Evolutionary conservation across 92 coral and sea anemone genomes (phyloP), one percentile per base, ranked within the genome.

Genomic region (Phenganax stokvisi): DNA sequence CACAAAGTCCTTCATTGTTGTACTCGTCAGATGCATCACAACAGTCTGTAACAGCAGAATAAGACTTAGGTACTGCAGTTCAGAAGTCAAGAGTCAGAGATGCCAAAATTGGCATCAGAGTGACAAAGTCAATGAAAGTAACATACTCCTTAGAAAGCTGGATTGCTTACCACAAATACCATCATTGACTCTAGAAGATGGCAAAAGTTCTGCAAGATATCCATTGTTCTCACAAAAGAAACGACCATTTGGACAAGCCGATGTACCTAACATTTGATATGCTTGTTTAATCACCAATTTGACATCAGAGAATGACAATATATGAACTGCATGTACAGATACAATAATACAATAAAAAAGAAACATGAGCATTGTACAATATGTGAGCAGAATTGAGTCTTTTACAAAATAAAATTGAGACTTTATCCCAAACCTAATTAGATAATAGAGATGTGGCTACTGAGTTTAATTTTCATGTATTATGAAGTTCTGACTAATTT

Each of bases 1-100:
- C 82, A 76, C 99, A 96, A 51, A 59, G 61, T 3, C 60, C 90
- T 13, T 56, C 71, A 10, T 90, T 86, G 68, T 85, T 89, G 80
- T 96, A 96, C 72, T 96, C 99, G 89, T 96, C 99, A 84, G 86
- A 78, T 12, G 96, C 97, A 90, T 96, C 99, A 82, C 99, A 96
- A 80, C 99, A 96, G 81, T 96, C 98, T 93, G 65, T 11, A 75
- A 55, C 54, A 8, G 16, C 52, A 15, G 55, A 5, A 27, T 54
- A 28, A 5, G 52, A 31, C 47, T 37, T 2, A 20, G 25, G 25
- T 20, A 37, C 5, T 37, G 47, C 3, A 37, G 47, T 37, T 37
- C 47, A 61, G 67, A 4, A 61, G 6, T 15, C 25, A 61, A 61
- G 13, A 61, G 67, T 7, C 15, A 61, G 6, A 31, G 25, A 13